A percentile compares a stretch with the other conserved stretches of the same genome.
phyloP scores from a whole-genome alignment of 2,113 vertebrate genomes.

The Platichthys stellatus region DNA sequence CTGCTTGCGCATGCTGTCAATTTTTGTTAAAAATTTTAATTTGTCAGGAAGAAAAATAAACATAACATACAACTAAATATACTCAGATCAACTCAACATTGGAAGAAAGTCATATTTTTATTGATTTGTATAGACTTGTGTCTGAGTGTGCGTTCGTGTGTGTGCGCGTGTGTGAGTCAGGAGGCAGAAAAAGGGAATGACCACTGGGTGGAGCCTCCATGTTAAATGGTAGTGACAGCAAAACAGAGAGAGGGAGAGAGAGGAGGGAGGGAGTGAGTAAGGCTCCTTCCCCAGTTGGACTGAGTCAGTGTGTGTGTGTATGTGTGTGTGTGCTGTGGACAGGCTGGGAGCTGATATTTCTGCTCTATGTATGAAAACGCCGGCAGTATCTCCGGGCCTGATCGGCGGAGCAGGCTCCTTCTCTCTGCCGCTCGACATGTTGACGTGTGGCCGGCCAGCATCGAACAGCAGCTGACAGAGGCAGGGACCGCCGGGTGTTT shows the following conservation, averaged over 20 bases:
- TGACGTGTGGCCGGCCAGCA: slow-evolving; percentile 19
- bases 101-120: too few relatives aligned
- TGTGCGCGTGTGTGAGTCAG: background rate
- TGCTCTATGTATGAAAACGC: slow-evolving; percentile 29
- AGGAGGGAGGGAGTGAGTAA: slow-evolving; percentile 43
- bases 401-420: slow-evolving; percentile 52
- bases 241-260: slow-evolving; percentile 34
- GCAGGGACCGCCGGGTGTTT: slow-evolving; percentile 11
- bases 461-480: slow-evolving; percentile 38
- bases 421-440: slow-evolving; percentile 40
- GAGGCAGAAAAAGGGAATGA: slow-evolving; percentile 36
- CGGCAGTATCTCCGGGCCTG: slow-evolving; percentile 26
- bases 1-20: too few relatives aligned
- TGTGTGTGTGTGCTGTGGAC: slow-evolving; percentile 36
- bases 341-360: slow-evolving; percentile 55
- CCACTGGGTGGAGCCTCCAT: slow-evolving; percentile 81
- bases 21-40: too few relatives aligned
- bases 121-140: background rate
- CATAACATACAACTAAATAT: too few relatives aligned
- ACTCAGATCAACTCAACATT: too few relatives aligned
- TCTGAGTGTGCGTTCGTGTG: background rate
- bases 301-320: slow-evolving; percentile 41
- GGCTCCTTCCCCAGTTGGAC: slow-evolving; percentile 65
- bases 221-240: slow-evolving; percentile 52
- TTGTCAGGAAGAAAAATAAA: too few relatives aligned